Percentiles rank a stretch among this genome's conserved stretches.
These are phyloP conservation scores for Strigops habroptila DNA, from an alignment of 2,113 vertebrate genomes.

Conservation along the genomic window DNA sequence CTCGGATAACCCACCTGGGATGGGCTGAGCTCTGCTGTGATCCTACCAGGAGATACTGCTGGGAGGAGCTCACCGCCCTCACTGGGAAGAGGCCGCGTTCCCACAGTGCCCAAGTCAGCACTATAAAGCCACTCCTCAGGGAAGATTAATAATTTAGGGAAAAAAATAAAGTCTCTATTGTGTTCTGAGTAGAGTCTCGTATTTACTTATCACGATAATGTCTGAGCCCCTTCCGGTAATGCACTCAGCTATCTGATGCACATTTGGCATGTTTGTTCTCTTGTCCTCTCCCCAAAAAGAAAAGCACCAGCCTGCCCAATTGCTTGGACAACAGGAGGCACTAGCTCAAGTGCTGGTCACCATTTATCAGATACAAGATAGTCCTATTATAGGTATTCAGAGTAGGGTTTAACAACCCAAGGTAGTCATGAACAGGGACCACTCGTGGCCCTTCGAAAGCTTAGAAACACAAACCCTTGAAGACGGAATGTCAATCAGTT, in stretches of 20 bases:
- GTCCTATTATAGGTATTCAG: neutral
- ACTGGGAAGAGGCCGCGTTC: neutral
- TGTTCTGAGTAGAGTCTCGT: neutral
- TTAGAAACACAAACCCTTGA: neutral
- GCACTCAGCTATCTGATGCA: neutral
- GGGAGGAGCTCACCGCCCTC: neutral
- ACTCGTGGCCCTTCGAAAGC: neutral
- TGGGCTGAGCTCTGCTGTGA: neutral
- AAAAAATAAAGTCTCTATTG: conserved; percentile 5
- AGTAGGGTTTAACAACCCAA: neutral
- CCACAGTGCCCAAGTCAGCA: neutral
- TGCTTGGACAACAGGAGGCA: neutral
- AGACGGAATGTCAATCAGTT: neutral
- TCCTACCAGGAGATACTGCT: neutral
- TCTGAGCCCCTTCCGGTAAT: neutral
- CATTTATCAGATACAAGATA: neutral
- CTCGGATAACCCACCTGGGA: rapidly evolving
- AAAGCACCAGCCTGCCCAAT: neutral
- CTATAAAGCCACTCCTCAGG: neutral
- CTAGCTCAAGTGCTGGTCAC: neutral
- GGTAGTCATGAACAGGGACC: neutral
- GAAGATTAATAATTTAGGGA: conserved; percentile 35
- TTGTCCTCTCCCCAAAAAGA: neutral
- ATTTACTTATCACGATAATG: neutral
- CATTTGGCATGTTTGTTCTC: neutral